A percentile compares a stretch with the other conserved stretches of the same genome.
Conservation (phyloP, 1,140 invertebrate genomes). For the Triops cancriformis region DNA sequence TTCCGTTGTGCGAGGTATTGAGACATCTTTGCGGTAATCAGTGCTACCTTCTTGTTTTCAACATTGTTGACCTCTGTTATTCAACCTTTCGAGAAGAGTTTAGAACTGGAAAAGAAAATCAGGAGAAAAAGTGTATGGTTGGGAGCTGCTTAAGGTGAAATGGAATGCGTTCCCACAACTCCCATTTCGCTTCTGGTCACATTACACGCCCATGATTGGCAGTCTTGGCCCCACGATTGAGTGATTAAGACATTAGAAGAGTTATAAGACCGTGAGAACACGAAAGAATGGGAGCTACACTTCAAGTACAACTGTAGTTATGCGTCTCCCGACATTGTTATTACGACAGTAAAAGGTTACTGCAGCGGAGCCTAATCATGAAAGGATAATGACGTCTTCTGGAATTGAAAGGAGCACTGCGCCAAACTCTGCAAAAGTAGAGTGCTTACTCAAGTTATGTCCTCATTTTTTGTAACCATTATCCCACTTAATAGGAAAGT, state of each 20-base stretch:
- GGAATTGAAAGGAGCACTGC: neutral
- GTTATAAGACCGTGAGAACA: constrained; percentile 3
- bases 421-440: neutral
- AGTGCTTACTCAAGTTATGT: neutral
- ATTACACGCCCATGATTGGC: neutral
- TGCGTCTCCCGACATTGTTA: neutral
- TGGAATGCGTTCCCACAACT: neutral
- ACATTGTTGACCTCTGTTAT: neutral
- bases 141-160: neutral
- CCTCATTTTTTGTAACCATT: neutral
- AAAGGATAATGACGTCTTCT: neutral
- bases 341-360: neutral
- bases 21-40: neutral
- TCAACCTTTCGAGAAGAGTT: neutral
- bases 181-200: constrained; percentile 8
- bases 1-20: neutral
- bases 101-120: neutral
- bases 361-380: neutral
- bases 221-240: neutral
- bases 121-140: neutral
- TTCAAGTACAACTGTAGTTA: neutral
- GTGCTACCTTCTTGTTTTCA: neutral
- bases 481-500: too few relatives aligned
- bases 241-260: neutral
- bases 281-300: neutral